Conservation (phyloP, 1,140 invertebrate species). For the Mamestra configurata region DNA sequence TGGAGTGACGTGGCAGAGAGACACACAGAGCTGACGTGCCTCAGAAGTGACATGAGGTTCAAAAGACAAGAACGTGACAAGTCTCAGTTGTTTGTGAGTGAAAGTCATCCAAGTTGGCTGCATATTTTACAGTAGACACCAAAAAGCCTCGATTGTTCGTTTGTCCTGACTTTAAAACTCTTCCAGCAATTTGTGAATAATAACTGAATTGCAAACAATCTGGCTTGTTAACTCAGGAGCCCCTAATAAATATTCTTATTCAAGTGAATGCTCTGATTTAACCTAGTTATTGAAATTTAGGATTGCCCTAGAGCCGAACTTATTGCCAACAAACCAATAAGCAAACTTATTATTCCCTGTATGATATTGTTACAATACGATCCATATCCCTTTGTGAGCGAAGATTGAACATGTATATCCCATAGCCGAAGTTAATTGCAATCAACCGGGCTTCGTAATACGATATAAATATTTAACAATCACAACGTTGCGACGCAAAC, state of each 20-base stretch:
- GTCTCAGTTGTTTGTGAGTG: too few relatives aligned
- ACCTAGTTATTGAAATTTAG: neutral
- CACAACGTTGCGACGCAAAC: conserved; percentile 38
- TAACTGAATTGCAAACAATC: too few relatives aligned
- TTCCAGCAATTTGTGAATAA: too few relatives aligned
- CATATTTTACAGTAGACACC: too few relatives aligned
- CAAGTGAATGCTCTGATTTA: too few relatives aligned
- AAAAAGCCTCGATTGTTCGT: too few relatives aligned
- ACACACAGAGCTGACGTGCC: neutral
- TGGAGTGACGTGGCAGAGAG: neutral
- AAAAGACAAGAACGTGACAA: too few relatives aligned
- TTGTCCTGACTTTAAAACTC: too few relatives aligned
- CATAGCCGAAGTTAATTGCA: conserved; percentile 57
- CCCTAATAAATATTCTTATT: too few relatives aligned
- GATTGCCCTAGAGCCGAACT: neutral
- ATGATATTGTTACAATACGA: conserved; percentile 14
- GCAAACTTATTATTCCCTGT: conserved; percentile 3
- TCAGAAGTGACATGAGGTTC: neutral
- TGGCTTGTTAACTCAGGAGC: too few relatives aligned
- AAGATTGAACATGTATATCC: conserved; percentile 54
- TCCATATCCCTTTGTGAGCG: conserved; percentile 29
- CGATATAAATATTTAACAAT: conserved; percentile 62
- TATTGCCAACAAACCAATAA: neutral
- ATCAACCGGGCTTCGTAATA: conserved; percentile 56
- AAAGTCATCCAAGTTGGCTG: too few relatives aligned